Percentiles rank a stretch among this genome's conserved stretches.
These are phyloP conservation scores for Drosophila prolongata DNA, from an alignment of 2,888 invertebrate genomes.

Conservation along the genomic window DNA sequence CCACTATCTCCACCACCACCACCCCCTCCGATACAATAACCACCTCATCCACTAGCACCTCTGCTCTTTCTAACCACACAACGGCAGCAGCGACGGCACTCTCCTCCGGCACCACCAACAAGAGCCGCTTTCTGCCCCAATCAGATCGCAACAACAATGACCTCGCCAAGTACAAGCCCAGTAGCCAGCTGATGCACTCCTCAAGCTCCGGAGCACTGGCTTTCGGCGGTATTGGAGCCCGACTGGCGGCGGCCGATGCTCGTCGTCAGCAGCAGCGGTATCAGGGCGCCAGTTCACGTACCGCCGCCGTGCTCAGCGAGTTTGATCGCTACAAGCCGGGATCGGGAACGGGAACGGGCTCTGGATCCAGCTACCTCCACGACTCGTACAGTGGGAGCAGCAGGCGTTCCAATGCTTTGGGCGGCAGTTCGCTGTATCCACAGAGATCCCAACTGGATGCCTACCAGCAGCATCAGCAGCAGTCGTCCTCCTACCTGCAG, in stretches of 20 bases:
- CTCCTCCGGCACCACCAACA: conserved; percentile 82
- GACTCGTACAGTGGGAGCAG: conserved; percentile 71
- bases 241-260: conserved; percentile 72
- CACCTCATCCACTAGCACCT: conserved; percentile 53
- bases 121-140: conserved; percentile 74
- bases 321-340: conserved; percentile 70
- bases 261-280: conserved; percentile 70
- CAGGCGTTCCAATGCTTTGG: conserved; percentile 64
- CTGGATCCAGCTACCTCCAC: conserved; percentile 68
- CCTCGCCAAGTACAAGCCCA: conserved; percentile 79
- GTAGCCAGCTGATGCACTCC: conserved; percentile 79
- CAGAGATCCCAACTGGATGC: conserved; percentile 76
- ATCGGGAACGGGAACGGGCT: conserved; percentile 21
- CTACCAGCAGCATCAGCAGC: conserved; percentile 70
- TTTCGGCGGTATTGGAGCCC: conserved; percentile 82
- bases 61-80: conserved; percentile 79
- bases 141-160: conserved; percentile 80
- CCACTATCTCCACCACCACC: conserved; percentile 26
- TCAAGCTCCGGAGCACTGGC: conserved; percentile 81
- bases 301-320: conserved; percentile 73
- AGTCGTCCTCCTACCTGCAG: conserved; percentile 58
- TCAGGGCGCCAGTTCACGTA: conserved; percentile 71
- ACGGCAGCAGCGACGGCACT: conserved; percentile 60
- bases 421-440: conserved; percentile 59
- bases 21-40: conserved; percentile 45